Conservation (phyloP, 2,113 vertebrate genomes). For the Ptychochromis oligacanthus region DNA sequence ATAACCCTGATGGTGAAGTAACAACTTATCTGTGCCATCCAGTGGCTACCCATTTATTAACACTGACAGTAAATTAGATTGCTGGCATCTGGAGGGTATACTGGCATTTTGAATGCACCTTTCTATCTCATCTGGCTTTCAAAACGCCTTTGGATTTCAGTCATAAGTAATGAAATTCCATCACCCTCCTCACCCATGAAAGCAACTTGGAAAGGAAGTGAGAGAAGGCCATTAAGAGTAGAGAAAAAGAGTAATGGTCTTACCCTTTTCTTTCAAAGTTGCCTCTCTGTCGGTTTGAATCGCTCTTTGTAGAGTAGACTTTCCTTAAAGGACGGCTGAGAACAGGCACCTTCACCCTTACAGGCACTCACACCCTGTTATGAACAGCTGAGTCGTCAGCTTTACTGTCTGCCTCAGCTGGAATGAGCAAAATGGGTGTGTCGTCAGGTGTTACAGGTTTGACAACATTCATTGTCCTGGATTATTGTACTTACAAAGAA, state of each 20-base stretch:
- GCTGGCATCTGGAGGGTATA: constrained; percentile 63
- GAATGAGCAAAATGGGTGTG: constrained; percentile 39
- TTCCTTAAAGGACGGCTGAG: not conserved
- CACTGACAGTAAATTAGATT: constrained; percentile 73
- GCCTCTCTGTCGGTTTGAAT: constrained; percentile 39
- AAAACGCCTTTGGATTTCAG: constrained; percentile 70
- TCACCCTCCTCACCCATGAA: constrained; percentile 46
- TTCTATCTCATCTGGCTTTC: constrained; percentile 66
- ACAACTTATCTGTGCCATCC: constrained; percentile 63
- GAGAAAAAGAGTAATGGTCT: constrained; percentile 55
- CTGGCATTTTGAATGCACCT: constrained; percentile 71
- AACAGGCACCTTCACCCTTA: constrained; percentile 10
- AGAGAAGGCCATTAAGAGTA: constrained; percentile 50
- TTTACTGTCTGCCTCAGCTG: not conserved
- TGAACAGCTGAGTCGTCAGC: not conserved
- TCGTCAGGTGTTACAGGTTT: constrained; percentile 66
- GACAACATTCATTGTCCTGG: not conserved
- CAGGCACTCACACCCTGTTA: not conserved
- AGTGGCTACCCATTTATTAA: constrained; percentile 69
- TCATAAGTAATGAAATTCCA: constrained; percentile 75
- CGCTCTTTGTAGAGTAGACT: constrained; percentile 7
- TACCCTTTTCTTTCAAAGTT: constrained; percentile 61
- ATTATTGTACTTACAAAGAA: not conserved
- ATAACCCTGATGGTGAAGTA: constrained; percentile 75
- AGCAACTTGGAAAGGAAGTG: constrained; percentile 46